Evolutionary conservation across 2,113 vertebrate species (phyloP).

Genomic region (Colius striatus): DNA sequence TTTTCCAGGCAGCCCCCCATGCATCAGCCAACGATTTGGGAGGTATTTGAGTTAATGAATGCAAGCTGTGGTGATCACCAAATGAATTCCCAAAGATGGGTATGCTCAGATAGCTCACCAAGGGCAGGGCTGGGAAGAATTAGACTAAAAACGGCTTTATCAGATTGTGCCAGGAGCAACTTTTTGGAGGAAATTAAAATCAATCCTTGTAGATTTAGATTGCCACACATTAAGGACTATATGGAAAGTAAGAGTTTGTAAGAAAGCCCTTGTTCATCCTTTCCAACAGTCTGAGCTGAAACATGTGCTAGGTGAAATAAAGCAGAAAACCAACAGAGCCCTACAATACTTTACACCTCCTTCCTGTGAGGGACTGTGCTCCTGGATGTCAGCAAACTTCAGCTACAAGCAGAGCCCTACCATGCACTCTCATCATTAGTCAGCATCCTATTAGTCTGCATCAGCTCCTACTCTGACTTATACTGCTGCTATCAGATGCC

Average conservation of each 20-base stretch:
- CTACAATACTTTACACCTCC: not conserved
- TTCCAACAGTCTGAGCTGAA: conserved; percentile 7
- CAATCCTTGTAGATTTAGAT: conserved; percentile 47
- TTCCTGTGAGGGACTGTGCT: not conserved
- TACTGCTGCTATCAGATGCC: not conserved
- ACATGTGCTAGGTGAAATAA: not conserved
- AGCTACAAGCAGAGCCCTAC: not conserved
- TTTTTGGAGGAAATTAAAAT: conserved; percentile 58
- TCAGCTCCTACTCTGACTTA: not conserved
- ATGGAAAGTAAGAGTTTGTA: not conserved
- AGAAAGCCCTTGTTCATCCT: not conserved
- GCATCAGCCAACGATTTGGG: not conserved
- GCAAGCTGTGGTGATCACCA: conserved; percentile 40
- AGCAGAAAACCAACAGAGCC: not conserved
- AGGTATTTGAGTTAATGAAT: conserved; percentile 60
- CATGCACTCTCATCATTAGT: not conserved
- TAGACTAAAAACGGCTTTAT: conserved; percentile 37
- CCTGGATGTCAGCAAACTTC: not conserved
- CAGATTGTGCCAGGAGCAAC: conserved; percentile 60
- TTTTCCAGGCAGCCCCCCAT: not conserved
- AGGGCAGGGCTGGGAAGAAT: conserved; percentile 44
- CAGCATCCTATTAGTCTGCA: not conserved
- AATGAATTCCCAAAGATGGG: conserved; percentile 17
- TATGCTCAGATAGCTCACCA: conserved; percentile 5
- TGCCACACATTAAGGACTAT: conserved; percentile 31